phyloP scores from a whole-genome alignment of 2,113 vertebrate genomes.

The Dunckerocampus dactyliophorus region DNA sequence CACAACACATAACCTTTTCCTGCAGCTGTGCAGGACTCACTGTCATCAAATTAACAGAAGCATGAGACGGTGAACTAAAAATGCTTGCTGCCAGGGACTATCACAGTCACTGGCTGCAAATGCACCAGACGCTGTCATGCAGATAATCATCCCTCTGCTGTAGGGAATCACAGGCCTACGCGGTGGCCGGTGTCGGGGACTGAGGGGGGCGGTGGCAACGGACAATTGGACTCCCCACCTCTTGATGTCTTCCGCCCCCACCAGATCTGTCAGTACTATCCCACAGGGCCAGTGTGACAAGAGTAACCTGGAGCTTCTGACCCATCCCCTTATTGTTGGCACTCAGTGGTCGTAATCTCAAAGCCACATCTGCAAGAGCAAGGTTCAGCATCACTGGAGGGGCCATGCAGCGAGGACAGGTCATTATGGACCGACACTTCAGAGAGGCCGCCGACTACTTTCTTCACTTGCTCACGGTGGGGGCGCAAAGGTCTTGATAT shows the following conservation, averaged over 20 bases:
- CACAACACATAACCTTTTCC: conserved; percentile 39
- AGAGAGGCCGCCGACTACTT: conserved; percentile 49
- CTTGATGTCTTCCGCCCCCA: too few species aligned
- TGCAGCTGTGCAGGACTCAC: conserved; percentile 54
- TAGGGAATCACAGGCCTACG: conserved; percentile 39
- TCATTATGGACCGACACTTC: conserved; percentile 70
- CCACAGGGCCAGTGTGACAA: conserved; percentile 55
- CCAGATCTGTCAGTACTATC: conserved; percentile 62
- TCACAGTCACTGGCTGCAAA: conserved; percentile 64
- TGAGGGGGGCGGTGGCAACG: conserved; percentile 11
- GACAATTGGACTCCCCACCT: conserved; percentile 52
- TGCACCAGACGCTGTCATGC: conserved; percentile 61
- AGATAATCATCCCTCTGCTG: conserved; percentile 63
- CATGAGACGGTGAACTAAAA: conserved; percentile 67
- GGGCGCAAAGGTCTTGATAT: conserved; percentile 18
- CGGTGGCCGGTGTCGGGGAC: conserved; percentile 49
- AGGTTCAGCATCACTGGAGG: conserved; percentile 47
- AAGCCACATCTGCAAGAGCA: conserved; percentile 48
- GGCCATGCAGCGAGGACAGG: conserved; percentile 59
- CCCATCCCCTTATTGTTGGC: conserved; percentile 26
- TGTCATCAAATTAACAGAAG: conserved; percentile 74
- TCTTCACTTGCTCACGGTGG: conserved; percentile 40
- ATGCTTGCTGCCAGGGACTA: conserved; percentile 67
- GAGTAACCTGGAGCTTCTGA: conserved; percentile 57
- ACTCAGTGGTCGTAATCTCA: conserved; percentile 64